Base-by-base conservation (phyloP, 2,797 vertebrate species). In the Florisuga fusca region DNA sequence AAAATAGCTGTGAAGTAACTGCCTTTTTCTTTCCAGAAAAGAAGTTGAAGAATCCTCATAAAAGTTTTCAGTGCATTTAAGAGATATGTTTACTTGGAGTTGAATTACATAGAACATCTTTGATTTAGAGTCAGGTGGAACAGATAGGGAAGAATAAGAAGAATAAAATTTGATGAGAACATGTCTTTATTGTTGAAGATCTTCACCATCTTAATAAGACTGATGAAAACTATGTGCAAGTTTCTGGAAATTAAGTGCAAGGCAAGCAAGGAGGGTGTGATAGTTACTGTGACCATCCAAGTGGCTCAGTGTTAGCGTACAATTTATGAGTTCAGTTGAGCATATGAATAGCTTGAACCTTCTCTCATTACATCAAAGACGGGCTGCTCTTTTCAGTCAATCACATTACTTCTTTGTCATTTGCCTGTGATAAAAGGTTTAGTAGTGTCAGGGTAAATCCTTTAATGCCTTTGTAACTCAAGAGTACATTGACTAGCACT, bases 281-380 rank as follows among this genome's bases (percentile, higher is more conserved):
- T 51, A 33, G 29, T 13, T 53, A 62, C 57, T 64, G 67, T 64
- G 89, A 21, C 71, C 12, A 61, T 54, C 43, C 69, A 46, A 89
- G 62, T 72, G 53, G 13, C 15, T 87, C 45, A 14, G 34, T 84
- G 16, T 61, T 84, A 22, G 29, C 21, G 9, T 61, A 33, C 90
- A 50, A 86, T 91, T 93, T 93, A 46, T 78, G 22, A 88, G 61
- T 38, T 12, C 16, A 95, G 62, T 58, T 84, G 53, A 87, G 61
- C 53, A 69, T 73, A 53, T 53, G 71, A 97, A 64, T 33, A 91
- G 57, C 75, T 51, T 83, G 46, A 41, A 84, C 51, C 18, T 91
- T 87, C 43, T 92, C 25, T 63, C 48, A 38, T 76, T 84, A 59
- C 46, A 88, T 79, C 58, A 90, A 84, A 89, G 33, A 77, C 57